These are phyloP conservation scores for Hafferia zeledoni DNA, from an alignment of 2,797 vertebrate species.

Conservation along the genomic window DNA sequence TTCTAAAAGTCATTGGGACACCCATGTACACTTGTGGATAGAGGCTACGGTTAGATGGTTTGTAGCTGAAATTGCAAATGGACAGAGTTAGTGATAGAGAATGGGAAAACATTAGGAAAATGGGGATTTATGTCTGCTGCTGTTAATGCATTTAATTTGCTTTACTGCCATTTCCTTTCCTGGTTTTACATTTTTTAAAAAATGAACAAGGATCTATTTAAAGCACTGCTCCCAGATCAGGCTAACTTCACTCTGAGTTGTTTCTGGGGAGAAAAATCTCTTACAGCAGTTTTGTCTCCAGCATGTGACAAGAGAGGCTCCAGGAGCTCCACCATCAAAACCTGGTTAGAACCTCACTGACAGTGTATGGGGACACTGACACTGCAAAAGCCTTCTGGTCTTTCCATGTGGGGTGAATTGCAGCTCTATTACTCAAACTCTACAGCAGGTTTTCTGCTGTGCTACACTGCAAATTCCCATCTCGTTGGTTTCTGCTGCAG, in stretches of 20 bases:
- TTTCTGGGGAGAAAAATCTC: not conserved
- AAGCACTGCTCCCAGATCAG: not conserved
- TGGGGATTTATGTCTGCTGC: not conserved
- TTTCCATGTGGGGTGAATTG: not conserved
- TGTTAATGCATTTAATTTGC: conserved; percentile 20
- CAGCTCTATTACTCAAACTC: not conserved
- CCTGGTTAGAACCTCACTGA: not conserved
- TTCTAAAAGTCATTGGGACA: not conserved
- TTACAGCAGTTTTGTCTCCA: not conserved
- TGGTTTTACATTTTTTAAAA: not conserved
- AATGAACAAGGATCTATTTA: not conserved
- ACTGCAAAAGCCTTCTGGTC: not conserved
- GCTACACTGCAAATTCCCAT: not conserved
- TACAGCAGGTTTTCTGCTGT: not conserved
- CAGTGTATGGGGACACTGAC: not conserved
- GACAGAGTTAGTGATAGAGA: not conserved
- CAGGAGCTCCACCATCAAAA: not conserved
- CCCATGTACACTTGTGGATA: not conserved
- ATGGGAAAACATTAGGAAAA: conserved; percentile 5
- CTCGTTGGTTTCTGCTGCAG: not conserved
- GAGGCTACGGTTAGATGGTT: not conserved
- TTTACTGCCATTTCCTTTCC: conserved; percentile 5
- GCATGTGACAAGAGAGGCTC: accelerated
- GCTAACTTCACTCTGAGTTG: not conserved
- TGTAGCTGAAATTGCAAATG: conserved; percentile 5